Conservation (phyloP, 2,797 vertebrate genomes). For the Merluccius polli region DNA sequence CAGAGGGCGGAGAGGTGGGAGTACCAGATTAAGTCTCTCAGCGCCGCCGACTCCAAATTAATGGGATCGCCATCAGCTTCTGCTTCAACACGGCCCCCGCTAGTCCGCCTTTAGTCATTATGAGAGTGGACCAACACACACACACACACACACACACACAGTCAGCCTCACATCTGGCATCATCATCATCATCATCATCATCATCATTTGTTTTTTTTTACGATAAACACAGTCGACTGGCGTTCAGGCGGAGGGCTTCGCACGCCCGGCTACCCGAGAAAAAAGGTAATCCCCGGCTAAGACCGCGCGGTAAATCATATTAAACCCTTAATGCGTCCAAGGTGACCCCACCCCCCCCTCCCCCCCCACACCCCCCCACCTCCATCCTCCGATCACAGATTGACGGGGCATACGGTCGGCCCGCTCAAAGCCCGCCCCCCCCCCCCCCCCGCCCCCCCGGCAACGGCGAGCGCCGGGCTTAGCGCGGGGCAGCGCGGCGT, state of each 20-base stretch:
- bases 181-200: background rate
- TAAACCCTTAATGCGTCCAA: conserved; percentile 68
- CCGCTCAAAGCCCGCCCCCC: conserved; percentile 52
- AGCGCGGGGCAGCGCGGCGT: conserved; percentile 16
- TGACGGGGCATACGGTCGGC: conserved; percentile 58
- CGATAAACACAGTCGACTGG: conserved; percentile 50
- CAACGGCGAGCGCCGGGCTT: background rate
- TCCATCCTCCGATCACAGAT: background rate
- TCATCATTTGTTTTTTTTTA: conserved; percentile 21
- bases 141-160: background rate
- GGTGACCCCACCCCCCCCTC: conserved; percentile 54
- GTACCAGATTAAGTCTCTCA: conserved; percentile 48
- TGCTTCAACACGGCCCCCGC: conserved; percentile 42
- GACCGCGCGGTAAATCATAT: conserved; percentile 62
- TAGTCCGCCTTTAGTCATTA: conserved; percentile 46
- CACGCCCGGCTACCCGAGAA: conserved; percentile 42
- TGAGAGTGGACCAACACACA: conserved; percentile 12
- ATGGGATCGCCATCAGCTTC: conserved; percentile 52
- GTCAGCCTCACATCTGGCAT: background rate
- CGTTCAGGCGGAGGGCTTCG: conserved; percentile 50
- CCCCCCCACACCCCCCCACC: too few relatives aligned
- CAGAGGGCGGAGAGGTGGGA: conserved; percentile 10
- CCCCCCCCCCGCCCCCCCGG: too few relatives aligned
- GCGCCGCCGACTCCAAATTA: conserved; percentile 57
- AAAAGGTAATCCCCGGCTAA: conserved; percentile 61